phyloP scores from a whole-genome alignment of 2,797 vertebrate species.

The Prunella strophiata region DNA sequence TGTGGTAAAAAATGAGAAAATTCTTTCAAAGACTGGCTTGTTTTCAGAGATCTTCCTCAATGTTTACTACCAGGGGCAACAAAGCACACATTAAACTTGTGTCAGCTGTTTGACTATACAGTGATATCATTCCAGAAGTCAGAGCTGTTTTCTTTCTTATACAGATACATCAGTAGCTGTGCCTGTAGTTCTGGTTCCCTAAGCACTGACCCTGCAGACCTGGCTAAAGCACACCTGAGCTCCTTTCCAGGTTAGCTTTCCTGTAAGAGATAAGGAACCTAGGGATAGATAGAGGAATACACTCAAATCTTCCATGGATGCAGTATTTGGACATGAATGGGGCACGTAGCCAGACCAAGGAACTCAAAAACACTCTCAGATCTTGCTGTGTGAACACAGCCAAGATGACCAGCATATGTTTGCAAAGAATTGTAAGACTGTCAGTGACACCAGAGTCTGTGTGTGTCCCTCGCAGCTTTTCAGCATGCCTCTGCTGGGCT shows the following conservation, averaged over 20 bases:
- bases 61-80: not conserved
- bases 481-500: not conserved
- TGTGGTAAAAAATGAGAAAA: not conserved
- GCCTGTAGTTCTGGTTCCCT: not conserved
- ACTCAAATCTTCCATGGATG: not conserved
- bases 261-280: not conserved
- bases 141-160: not conserved
- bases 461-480: constrained; percentile 14
- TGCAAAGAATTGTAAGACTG: not conserved
- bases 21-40: not conserved
- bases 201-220: not conserved
- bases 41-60: not conserved
- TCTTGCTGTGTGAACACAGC: not conserved
- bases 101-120: not conserved
- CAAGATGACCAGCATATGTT: constrained; percentile 12
- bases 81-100: not conserved
- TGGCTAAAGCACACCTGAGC: not conserved
- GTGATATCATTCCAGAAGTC: not conserved
- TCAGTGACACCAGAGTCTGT: not conserved
- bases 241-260: not conserved
- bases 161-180: not conserved
- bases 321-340: not conserved
- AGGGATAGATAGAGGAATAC: not conserved
- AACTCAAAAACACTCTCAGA: not conserved
- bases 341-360: not conserved